Conservation (phyloP, 2,888 invertebrate genomes). For the Netelia virgata region DNA sequence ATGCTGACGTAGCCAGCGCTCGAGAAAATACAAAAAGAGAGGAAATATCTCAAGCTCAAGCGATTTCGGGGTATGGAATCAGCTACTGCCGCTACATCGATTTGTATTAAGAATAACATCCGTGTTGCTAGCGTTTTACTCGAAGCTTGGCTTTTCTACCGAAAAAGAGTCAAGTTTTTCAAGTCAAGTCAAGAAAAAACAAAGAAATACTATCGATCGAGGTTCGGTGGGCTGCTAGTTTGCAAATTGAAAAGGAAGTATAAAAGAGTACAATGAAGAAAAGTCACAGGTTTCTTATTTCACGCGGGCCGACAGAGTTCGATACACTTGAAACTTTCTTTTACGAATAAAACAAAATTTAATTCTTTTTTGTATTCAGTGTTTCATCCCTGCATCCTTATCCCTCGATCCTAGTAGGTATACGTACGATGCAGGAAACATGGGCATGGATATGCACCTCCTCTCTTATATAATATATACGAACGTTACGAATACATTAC, state of each 20-base stretch:
- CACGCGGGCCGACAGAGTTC: too few species aligned
- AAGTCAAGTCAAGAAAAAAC: too few species aligned
- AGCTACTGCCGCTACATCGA: conserved; percentile 33
- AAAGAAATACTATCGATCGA: background rate
- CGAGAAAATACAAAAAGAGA: background rate
- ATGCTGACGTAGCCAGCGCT: conserved; percentile 14
- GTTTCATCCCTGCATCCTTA: too few species aligned
- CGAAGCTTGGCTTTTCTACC: background rate
- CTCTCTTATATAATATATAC: background rate
- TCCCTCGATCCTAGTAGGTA: too few species aligned
- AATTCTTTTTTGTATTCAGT: too few species aligned
- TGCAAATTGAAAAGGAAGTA: too few species aligned
- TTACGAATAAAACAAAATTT: too few species aligned
- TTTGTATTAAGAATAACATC: conserved; percentile 34
- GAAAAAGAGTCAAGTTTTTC: background rate
- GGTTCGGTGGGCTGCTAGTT: background rate
- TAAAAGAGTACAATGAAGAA: too few species aligned
- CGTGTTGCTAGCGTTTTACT: conserved; percentile 33
- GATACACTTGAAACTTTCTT: too few species aligned
- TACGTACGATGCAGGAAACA: too few species aligned
- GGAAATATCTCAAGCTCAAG: conserved; percentile 3
- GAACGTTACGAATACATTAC: background rate
- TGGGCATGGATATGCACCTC: too few species aligned
- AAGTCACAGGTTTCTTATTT: too few species aligned
- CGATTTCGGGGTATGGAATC: background rate